Base-by-base conservation (phyloP, 2,888 invertebrate species). In the Isoperla grammatica region DNA sequence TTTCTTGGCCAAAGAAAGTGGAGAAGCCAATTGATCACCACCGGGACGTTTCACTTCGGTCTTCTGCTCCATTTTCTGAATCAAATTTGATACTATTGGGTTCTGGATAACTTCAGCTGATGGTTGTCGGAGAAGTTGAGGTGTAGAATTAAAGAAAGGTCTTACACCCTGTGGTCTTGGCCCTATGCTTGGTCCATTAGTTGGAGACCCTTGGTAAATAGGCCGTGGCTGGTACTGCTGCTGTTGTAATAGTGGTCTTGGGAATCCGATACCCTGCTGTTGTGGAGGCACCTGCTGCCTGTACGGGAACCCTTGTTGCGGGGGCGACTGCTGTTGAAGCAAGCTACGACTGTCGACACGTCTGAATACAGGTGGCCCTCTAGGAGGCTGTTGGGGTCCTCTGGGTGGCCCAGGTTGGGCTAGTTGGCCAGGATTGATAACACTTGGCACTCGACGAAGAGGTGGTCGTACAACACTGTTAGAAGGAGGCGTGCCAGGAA, bases 1-100 rank as follows among this genome's bases (percentile, higher is more conserved):
- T 80, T 65, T 81, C 81, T 64, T 78, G 77, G 62, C 72, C 63
- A 68, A 76, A 76, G 53, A 76, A 19, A 45, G 45, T 9, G 39
- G 35, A 3, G 53, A 37, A 17, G 39, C 22, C 9, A 12, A 8
- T 15, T 43, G 15, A 11, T 15, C 46, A 43, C 22, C 9, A 9
- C 39, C 39, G 5, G 37, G 20, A 19, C 39, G 35, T 39, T 53
- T 53, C 12, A 29, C 6, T 37, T 53, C 53, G 19, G 29, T 6
- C 11, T 49, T 22, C 35, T 37, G 53, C 37, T 53, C 39, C 53
- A 53, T 53, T 20, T 19, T 53, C n/a, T 50, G 49, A 50, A 19
- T 53, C 37, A 53, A 53, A 39, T 12, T 19, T 19, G 39, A 15
- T n/a, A 23, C 49, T 35, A 15, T 23, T 8, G 49, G 35, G 22